Percentiles rank a stretch among this genome's conserved stretches.
Evolutionary conservation across 1,140 invertebrate species (phyloP).

Genomic region (Helicoverpa zea): DNA sequence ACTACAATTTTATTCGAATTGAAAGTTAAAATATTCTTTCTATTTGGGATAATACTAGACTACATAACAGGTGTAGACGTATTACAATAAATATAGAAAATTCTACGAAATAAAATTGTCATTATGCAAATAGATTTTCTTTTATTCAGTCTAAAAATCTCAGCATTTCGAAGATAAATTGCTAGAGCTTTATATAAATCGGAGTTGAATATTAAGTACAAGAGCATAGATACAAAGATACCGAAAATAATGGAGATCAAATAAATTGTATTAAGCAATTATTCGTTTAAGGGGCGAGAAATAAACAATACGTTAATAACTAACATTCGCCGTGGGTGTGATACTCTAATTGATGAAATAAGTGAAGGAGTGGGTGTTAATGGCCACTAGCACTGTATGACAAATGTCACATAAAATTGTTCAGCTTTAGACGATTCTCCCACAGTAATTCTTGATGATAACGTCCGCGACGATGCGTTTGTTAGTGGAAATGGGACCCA

Average conservation of each 20-base stretch:
- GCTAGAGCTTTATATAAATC: too few species aligned
- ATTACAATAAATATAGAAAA: background rate
- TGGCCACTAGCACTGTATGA: constrained; percentile 45
- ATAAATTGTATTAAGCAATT: constrained; percentile 29
- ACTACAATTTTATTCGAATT: background rate
- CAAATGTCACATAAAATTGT: constrained; percentile 45
- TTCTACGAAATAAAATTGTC: background rate
- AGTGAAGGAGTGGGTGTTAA: constrained; percentile 48
- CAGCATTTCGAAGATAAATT: background rate
- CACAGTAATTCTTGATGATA: constrained; percentile 37
- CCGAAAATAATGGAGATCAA: constrained; percentile 3
- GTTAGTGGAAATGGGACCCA: constrained; percentile 9
- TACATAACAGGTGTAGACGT: background rate
- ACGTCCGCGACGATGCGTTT: background rate
- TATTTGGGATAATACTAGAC: background rate
- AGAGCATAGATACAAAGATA: background rate
- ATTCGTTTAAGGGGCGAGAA: constrained; percentile 25
- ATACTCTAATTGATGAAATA: constrained; percentile 49
- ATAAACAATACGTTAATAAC: constrained; percentile 39
- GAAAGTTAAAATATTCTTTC: background rate
- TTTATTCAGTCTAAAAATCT: background rate
- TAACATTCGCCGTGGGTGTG: constrained; percentile 24
- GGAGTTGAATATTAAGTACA: too few species aligned
- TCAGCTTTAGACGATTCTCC: constrained; percentile 25
- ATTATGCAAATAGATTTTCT: background rate